A percentile compares a stretch with the other conserved stretches of the same genome.
Conservation (phyloP, 2,113 vertebrate genomes). For the Brachirus orientalis region DNA sequence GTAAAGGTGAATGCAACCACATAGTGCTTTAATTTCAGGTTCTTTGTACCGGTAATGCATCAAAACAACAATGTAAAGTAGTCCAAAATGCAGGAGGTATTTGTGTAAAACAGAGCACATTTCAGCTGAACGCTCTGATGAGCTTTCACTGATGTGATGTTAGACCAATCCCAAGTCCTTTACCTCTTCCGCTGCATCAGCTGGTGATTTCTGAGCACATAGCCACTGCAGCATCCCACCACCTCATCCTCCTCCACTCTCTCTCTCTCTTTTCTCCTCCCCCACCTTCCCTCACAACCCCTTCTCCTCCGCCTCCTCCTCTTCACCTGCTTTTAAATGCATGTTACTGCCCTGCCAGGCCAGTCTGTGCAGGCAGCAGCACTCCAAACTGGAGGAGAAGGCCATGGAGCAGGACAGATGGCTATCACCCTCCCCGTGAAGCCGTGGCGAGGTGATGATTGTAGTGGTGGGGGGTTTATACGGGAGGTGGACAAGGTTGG, state of each 20-base stretch:
- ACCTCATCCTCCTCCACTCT: conserved; percentile 61
- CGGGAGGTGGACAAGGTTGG: conserved; percentile 46
- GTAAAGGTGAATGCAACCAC: conserved; percentile 58
- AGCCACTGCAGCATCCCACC: conserved; percentile 87
- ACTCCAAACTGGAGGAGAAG: conserved; percentile 48
- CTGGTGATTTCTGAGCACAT: conserved; percentile 86
- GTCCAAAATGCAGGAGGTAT: conserved; percentile 13
- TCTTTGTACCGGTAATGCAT: conserved; percentile 29
- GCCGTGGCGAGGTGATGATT: background rate
- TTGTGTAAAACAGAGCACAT: conserved; percentile 29
- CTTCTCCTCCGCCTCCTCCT: conserved; percentile 41
- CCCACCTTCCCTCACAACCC: conserved; percentile 64
- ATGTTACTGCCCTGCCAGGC: conserved; percentile 66
- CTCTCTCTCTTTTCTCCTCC: conserved; percentile 59
- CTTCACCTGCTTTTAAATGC: conserved; percentile 84
- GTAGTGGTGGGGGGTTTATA: no score
- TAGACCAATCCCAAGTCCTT: conserved; percentile 54
- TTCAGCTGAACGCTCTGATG: conserved; percentile 54
- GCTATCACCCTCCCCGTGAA: conserved; percentile 45
- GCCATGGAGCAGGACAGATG: conserved; percentile 47
- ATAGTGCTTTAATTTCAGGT: conserved; percentile 46
- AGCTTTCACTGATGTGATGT: conserved; percentile 54
- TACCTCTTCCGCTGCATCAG: conserved; percentile 84
- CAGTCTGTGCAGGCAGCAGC: conserved; percentile 68
- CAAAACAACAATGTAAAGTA: conserved; percentile 5